A percentile compares a stretch with the other conserved stretches of the same genome.
Conservation (phyloP, 2,888 invertebrate genomes). For the Achlya flavicornis region DNA sequence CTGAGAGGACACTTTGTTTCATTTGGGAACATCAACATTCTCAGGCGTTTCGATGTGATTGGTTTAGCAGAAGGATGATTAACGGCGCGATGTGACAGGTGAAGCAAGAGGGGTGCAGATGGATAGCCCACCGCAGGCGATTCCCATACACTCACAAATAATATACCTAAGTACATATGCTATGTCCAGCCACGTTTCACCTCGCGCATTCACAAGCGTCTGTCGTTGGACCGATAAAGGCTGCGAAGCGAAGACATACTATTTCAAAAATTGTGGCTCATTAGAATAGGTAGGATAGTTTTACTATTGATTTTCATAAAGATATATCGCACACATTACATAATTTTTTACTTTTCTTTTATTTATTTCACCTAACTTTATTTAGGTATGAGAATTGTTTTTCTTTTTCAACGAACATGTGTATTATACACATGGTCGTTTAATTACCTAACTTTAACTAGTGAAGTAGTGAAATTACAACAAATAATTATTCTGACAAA, state of each 20-base stretch:
- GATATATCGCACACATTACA: too few relatives aligned
- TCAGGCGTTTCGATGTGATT: constrained; percentile 43
- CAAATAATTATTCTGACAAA: too few relatives aligned
- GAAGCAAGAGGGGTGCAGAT: constrained; percentile 46
- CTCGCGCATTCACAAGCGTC: neutral
- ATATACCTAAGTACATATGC: neutral
- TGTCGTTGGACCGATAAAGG: neutral
- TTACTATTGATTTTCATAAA: too few relatives aligned
- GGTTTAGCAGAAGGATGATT: constrained; percentile 59
- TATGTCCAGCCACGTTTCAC: constrained; percentile 1
- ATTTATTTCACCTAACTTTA: too few relatives aligned
- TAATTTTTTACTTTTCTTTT: too few relatives aligned
- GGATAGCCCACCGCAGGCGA: constrained; percentile 69
- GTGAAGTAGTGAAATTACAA: too few relatives aligned
- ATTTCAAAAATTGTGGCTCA: neutral
- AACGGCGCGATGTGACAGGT: constrained; percentile 57
- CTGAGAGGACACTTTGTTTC: neutral
- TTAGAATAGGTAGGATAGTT: too few relatives aligned
- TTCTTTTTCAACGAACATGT: too few relatives aligned
- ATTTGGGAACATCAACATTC: constrained; percentile 40
- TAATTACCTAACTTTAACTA: too few relatives aligned
- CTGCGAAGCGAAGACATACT: neutral
- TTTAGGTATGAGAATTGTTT: too few relatives aligned
- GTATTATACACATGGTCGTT: too few relatives aligned
- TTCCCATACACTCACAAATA: constrained; percentile 56